phyloP scores from a whole-genome alignment of 2,888 invertebrate species.

The Apamea crenata region DNA sequence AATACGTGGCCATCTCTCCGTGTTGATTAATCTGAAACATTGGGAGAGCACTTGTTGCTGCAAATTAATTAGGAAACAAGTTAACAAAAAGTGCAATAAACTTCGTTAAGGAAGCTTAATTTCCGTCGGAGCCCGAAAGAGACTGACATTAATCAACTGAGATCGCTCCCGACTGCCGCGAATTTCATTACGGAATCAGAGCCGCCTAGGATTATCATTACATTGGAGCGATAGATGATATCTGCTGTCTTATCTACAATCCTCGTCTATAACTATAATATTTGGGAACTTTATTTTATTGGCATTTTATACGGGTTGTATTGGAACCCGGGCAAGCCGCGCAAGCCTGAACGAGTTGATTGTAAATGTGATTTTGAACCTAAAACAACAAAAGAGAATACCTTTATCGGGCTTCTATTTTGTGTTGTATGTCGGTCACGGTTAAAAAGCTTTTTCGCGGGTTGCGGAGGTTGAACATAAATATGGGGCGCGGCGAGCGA shows the following conservation, averaged over 20 bases:
- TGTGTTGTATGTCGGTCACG: conserved; percentile 56
- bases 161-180: conserved; percentile 78
- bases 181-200: conserved; percentile 81
- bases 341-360: conserved; percentile 44
- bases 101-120: conserved; percentile 86
- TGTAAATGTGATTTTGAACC: conserved; percentile 61
- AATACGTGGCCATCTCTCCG: conserved; percentile 57
- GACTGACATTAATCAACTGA: conserved; percentile 84
- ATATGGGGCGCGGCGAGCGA: conserved; percentile 19
- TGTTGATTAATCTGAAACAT: conserved; percentile 71
- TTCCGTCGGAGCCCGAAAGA: conserved; percentile 80
- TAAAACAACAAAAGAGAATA: conserved; percentile 57
- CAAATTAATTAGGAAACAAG: conserved; percentile 86
- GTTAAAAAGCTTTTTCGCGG: conserved; percentile 54
- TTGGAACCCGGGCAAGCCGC: conserved; percentile 20
- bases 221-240: conserved; percentile 68
- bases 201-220: conserved; percentile 76
- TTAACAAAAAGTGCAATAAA: conserved; percentile 88
- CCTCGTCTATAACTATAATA: conserved; percentile 32
- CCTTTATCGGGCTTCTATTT: conserved; percentile 51
- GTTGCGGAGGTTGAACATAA: conserved; percentile 36
- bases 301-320: conserved; percentile 46
- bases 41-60: conserved; percentile 83
- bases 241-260: conserved; percentile 35
- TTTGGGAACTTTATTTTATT: conserved; percentile 42